Conservation (phyloP, 2,113 vertebrate genomes). For the Chaetops frenatus region DNA sequence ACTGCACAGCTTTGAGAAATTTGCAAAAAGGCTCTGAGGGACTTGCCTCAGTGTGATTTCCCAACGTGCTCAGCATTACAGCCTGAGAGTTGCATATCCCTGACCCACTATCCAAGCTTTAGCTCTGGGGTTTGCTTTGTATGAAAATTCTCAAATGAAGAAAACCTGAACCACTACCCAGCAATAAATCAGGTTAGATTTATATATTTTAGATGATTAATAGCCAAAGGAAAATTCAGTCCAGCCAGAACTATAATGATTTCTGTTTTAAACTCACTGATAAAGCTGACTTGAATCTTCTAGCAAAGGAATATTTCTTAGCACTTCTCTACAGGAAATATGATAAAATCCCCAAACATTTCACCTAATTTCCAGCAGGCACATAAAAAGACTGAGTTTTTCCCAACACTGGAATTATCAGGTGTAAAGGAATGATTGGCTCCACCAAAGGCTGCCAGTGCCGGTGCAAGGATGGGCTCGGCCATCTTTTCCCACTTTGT, state of each 20-base stretch:
- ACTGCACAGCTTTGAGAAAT: not conserved
- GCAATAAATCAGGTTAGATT: not conserved
- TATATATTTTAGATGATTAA: not conserved
- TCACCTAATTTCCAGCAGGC: not conserved
- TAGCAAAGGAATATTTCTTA: not conserved
- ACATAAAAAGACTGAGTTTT: not conserved
- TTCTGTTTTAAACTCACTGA: not conserved
- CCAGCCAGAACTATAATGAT: not conserved
- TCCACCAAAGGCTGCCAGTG: not conserved
- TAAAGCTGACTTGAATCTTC: not conserved
- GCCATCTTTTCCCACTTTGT: accelerated
- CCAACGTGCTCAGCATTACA: not conserved
- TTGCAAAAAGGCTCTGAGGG: not conserved
- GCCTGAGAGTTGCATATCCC: not conserved
- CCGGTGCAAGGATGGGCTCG: not conserved
- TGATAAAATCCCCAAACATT: not conserved
- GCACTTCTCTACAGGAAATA: not conserved
- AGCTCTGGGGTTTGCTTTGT: not conserved
- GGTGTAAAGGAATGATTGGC: not conserved
- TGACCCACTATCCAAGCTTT: not conserved
- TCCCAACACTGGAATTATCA: not conserved
- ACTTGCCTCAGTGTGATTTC: not conserved
- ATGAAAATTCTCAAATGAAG: not conserved
- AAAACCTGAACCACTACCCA: not conserved
- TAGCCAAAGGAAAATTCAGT: not conserved